These are phyloP conservation scores for Aculops lycopersici DNA, from an alignment of 1,140 invertebrate species.

Conservation along the genomic window DNA sequence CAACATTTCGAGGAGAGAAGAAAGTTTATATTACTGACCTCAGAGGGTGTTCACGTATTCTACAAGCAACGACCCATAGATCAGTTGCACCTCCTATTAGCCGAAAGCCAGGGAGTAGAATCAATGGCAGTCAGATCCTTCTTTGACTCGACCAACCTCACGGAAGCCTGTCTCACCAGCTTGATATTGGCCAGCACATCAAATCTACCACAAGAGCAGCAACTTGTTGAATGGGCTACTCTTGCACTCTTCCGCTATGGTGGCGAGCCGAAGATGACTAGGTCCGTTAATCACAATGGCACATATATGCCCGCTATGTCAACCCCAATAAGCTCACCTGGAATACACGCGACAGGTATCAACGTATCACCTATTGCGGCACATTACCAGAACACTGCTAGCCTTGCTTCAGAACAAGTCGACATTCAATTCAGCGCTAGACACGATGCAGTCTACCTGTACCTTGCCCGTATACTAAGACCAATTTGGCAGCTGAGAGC, in stretches of 20 bases:
- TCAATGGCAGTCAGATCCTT: constrained; percentile 45
- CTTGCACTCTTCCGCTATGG: constrained; percentile 72
- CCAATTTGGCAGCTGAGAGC: constrained; percentile 17
- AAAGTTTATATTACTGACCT: constrained; percentile 46
- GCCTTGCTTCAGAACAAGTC: constrained; percentile 5
- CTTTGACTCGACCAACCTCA: constrained; percentile 42
- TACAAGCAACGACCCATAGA: constrained; percentile 52
- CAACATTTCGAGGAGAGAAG: constrained; percentile 36
- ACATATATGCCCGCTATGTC: background rate
- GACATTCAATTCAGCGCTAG: constrained; percentile 20
- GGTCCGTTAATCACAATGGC: background rate
- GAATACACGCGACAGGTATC: constrained; percentile 1
- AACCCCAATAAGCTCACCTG: constrained; percentile 3
- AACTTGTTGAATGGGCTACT: constrained; percentile 40
- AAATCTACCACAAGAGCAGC: constrained; percentile 27
- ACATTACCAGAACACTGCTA: constrained; percentile 8
- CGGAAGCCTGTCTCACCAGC: constrained; percentile 59
- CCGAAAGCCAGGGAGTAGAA: constrained; percentile 47
- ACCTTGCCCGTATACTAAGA: constrained; percentile 35
- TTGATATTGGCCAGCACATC: constrained; percentile 42
- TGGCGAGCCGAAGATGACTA: constrained; percentile 25
- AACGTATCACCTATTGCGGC: constrained; percentile 8
- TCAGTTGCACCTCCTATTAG: constrained; percentile 37
- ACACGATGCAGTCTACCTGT: constrained; percentile 70
- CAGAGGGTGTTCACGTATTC: constrained; percentile 43